Evolutionary conservation across 2,113 vertebrate species (phyloP).

Genomic region (Taurulus bubalis): DNA sequence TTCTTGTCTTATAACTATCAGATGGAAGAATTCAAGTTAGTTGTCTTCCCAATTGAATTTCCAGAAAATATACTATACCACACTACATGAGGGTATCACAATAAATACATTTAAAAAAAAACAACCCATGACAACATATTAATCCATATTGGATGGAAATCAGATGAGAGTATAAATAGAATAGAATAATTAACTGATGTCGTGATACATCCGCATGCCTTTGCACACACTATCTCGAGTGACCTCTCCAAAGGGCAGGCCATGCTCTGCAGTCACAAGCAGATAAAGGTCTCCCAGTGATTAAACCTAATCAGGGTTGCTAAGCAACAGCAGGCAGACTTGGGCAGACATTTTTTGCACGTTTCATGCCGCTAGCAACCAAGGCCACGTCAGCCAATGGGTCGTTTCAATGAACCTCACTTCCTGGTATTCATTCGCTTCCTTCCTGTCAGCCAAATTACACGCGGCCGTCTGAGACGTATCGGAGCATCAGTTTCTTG

Average conservation of each 20-base stretch:
- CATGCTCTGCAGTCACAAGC: conserved; percentile 25
- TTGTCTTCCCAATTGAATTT: neutral
- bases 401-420: conserved; percentile 56
- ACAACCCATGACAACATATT: neutral
- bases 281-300: conserved; percentile 59
- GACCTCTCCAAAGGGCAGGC: conserved; percentile 64
- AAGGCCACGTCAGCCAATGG: conserved; percentile 42
- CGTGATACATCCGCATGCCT: conserved; percentile 5
- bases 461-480: conserved; percentile 8
- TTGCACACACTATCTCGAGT: conserved; percentile 22
- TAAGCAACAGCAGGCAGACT: conserved; percentile 61
- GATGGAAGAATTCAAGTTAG: neutral
- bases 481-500: conserved; percentile 18
- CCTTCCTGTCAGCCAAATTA: conserved; percentile 75
- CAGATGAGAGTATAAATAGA: neutral
- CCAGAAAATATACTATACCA: neutral
- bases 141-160: neutral
- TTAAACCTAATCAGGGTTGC: conserved; percentile 70
- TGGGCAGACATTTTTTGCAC: conserved; percentile 35
- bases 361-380: conserved; percentile 33
- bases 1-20: neutral
- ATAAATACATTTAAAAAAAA: neutral
- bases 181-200: neutral
- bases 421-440: conserved; percentile 77
- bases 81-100: neutral